Conservation (phyloP, 2,797 vertebrate species). For the Chaetodon trifasciatus region DNA sequence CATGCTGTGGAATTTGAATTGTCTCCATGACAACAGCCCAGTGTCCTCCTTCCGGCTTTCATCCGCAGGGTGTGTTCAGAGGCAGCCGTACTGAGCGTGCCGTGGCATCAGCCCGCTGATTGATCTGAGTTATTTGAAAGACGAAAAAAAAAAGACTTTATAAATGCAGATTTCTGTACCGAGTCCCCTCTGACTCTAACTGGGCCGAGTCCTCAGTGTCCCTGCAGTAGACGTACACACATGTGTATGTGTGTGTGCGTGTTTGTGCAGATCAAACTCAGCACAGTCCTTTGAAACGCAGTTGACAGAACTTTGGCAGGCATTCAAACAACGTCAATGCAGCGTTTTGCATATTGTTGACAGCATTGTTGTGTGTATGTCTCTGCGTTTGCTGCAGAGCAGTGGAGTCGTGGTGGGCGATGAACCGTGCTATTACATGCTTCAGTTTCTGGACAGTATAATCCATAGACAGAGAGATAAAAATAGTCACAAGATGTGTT, state of each 20-base stretch:
- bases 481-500: not conserved
- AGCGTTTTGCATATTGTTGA: slow-evolving; percentile 43
- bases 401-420: not conserved
- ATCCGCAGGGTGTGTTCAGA: slow-evolving; percentile 41
- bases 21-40: slow-evolving; percentile 77
- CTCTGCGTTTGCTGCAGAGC: slow-evolving; percentile 2
- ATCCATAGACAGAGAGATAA: slow-evolving; percentile 5
- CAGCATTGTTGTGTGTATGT: slow-evolving; percentile 32
- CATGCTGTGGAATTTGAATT: slow-evolving; percentile 76
- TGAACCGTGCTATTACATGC: not conserved
- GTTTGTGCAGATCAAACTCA: slow-evolving; percentile 22
- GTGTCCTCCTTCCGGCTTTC: slow-evolving; percentile 71
- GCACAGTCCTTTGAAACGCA: slow-evolving; percentile 42
- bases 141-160: slow-evolving; percentile 33
- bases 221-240: slow-evolving; percentile 12
- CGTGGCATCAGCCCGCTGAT: slow-evolving; percentile 40
- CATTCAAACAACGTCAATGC: slow-evolving; percentile 15
- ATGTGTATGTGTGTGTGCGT: slow-evolving; percentile 24
- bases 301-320: slow-evolving; percentile 50
- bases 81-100: slow-evolving; percentile 54
- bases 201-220: slow-evolving; percentile 58
- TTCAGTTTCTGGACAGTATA: slow-evolving; percentile 1
- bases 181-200: slow-evolving; percentile 47
- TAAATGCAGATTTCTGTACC: slow-evolving; percentile 53
- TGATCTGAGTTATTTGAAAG: slow-evolving; percentile 48